phyloP scores from a whole-genome alignment of 2,888 invertebrate species.

The Cenopis cana region DNA sequence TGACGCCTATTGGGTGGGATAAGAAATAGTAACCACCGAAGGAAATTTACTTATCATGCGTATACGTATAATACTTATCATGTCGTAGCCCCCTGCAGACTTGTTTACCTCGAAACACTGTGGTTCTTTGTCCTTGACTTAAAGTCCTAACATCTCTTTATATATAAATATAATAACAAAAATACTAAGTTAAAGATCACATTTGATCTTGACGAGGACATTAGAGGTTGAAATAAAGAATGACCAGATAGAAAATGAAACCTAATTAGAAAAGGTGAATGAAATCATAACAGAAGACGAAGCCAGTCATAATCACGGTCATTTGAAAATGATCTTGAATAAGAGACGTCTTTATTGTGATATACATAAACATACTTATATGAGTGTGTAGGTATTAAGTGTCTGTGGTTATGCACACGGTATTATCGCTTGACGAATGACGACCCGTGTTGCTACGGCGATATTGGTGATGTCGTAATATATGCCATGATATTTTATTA shows the following conservation, averaged over 20 bases:
- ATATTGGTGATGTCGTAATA: not conserved
- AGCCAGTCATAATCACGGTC: slow-evolving; percentile 23
- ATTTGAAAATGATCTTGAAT: slow-evolving; percentile 33
- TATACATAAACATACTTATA: slow-evolving; percentile 8
- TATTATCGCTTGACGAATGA: not conserved
- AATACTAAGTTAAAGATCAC: not conserved
- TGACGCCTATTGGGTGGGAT: slow-evolving; percentile 42
- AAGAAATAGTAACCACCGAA: slow-evolving; percentile 28
- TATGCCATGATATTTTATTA: not conserved
- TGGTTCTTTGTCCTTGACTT: slow-evolving; percentile 30
- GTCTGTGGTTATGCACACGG: slow-evolving; percentile 9
- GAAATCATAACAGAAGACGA: slow-evolving; percentile 10
- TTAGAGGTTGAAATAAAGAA: not conserved
- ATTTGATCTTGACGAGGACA: not conserved
- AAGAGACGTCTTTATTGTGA: slow-evolving; percentile 23
- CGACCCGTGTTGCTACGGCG: slow-evolving; percentile 18
- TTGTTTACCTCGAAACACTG: slow-evolving; percentile 16
- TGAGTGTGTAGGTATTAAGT: no score
- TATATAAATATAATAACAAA: not conserved
- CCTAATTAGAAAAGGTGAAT: slow-evolving; percentile 20
- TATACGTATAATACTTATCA: no score
- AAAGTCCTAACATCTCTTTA: not conserved
- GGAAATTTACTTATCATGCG: slow-evolving; percentile 38
- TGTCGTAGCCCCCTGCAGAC: slow-evolving; percentile 34
- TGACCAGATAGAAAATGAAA: not conserved